Evolutionary conservation across 2,113 vertebrate species (phyloP), one percentile per base, ranked within the genome.

Genomic region (Chloropsis cyanopogon): DNA sequence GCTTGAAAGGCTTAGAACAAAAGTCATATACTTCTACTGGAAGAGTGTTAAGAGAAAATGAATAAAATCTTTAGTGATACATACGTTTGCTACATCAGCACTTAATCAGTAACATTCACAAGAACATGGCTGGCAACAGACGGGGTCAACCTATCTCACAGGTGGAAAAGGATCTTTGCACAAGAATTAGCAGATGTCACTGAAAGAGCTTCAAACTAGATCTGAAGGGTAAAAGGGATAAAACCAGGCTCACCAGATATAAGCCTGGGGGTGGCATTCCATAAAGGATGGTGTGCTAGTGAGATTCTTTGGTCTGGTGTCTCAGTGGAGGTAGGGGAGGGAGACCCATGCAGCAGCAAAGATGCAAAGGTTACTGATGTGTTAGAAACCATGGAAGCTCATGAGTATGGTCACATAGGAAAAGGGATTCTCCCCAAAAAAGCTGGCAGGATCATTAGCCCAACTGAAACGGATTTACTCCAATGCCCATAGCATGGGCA

Each of bases 351-450:
- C 13, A 28, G 31, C 29, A 77, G 64, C 31, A 47, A 53, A 60
- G 22, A 78, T 10, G 3, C 15, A 82, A 41, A 28, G 7, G 8
- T 23, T 78, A 33, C 9, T 7, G 7, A 73, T 28, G 9, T 10
- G 18, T 28, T 53, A 70, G n/a, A 65, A 87, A 88, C 25, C 31
- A 33, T 5, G 7, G 19, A 60, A 54, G 39, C 2, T 18, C 19
- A 20, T 10, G 23, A 60, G 26, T 11, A 49, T 2, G 11, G 53
- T 28, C 46, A 60, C 0, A 0, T 1, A 73, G 44, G 26, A 83
- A 69, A 9, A 47, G 26, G 10, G 26, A 10, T 69, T 47, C 37
- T 68, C 8, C n/a, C 29, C 2, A 4, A 9, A 25, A 63, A 73
- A 52, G 9, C 18, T 31, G 33, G 12, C 6, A 42, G 24, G 41